Conservation (phyloP, 2,888 invertebrate genomes). For the Stenodera caucasica region DNA sequence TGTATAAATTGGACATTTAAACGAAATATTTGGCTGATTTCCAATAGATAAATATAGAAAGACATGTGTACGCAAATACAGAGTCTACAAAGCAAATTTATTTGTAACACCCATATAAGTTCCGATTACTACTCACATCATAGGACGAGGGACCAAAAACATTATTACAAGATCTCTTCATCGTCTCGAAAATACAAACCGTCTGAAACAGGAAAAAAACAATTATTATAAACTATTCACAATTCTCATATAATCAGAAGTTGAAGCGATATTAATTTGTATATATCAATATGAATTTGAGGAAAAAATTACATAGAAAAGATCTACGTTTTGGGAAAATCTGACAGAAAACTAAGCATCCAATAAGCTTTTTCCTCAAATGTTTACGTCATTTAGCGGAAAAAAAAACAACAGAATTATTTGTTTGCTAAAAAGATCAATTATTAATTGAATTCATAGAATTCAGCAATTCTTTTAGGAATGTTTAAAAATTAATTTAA, state of each 20-base stretch:
- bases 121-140: conserved; percentile 33
- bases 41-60: conserved; percentile 50
- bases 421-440: too few relatives aligned
- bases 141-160: conserved; percentile 9
- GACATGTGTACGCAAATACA: conserved; percentile 44
- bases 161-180: conserved; percentile 17
- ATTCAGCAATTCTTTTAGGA: too few relatives aligned
- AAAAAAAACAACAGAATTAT: conserved; percentile 12
- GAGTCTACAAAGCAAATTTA: conserved; percentile 29
- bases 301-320: background rate
- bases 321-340: background rate
- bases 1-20: conserved; percentile 36
- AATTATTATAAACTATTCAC: background rate
- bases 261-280: too few relatives aligned
- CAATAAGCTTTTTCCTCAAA: conserved; percentile 30
- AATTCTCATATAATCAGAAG: too few relatives aligned
- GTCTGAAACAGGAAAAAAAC: background rate
- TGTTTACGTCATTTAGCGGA: conserved; percentile 47
- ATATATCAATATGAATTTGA: too few relatives aligned
- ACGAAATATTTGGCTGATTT: conserved; percentile 27
- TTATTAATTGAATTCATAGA: too few relatives aligned
- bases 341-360: conserved; percentile 1
- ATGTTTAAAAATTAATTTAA: background rate
- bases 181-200: conserved; percentile 16
- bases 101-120: conserved; percentile 29